A percentile compares a stretch with the other conserved stretches of the same genome.
Conservation (phyloP, 2,888 invertebrate species). For the Philereme transversata region DNA sequence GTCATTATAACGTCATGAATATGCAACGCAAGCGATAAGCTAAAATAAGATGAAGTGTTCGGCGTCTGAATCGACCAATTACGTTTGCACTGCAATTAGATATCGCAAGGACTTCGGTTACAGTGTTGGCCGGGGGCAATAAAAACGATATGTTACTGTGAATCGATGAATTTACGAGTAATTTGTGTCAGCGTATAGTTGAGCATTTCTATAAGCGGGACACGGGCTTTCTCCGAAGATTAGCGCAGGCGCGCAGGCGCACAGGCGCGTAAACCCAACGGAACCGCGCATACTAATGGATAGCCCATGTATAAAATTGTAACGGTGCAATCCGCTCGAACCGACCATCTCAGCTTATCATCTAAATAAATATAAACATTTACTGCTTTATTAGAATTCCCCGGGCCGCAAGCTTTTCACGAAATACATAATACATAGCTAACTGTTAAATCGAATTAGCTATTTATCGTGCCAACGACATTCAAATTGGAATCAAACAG, state of each 20-base stretch:
- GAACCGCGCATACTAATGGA: slow-evolving; percentile 75
- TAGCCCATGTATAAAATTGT: slow-evolving; percentile 72
- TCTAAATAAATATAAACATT: slow-evolving; percentile 73
- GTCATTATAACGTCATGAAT: slow-evolving; percentile 62
- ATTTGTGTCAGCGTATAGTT: slow-evolving; percentile 63
- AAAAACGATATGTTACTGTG: slow-evolving; percentile 62
- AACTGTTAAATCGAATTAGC: slow-evolving; percentile 62
- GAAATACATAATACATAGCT: slow-evolving; percentile 68
- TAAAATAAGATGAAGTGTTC: slow-evolving; percentile 60
- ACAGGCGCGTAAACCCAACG: slow-evolving; percentile 63
- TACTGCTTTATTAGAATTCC: slow-evolving; percentile 75
- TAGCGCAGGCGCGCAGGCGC: slow-evolving; percentile 47
- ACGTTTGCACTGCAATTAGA: slow-evolving; percentile 59
- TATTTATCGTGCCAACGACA: slow-evolving; percentile 48
- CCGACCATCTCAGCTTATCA: slow-evolving; percentile 53
- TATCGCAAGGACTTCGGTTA: slow-evolving; percentile 57
- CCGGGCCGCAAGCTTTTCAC: slow-evolving; percentile 55
- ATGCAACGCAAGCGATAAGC: slow-evolving; percentile 59
- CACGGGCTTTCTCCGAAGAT: slow-evolving; percentile 73
- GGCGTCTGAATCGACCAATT: slow-evolving; percentile 56
- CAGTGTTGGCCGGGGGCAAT: slow-evolving; percentile 56
- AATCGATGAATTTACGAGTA: slow-evolving; percentile 67
- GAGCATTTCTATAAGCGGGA: slow-evolving; percentile 64
- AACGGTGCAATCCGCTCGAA: slow-evolving; percentile 73
- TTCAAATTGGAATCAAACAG: slow-evolving; percentile 43